These are phyloP conservation scores for Alauda arvensis DNA, from an alignment of 2,797 vertebrate genomes.

Conservation along the genomic window DNA sequence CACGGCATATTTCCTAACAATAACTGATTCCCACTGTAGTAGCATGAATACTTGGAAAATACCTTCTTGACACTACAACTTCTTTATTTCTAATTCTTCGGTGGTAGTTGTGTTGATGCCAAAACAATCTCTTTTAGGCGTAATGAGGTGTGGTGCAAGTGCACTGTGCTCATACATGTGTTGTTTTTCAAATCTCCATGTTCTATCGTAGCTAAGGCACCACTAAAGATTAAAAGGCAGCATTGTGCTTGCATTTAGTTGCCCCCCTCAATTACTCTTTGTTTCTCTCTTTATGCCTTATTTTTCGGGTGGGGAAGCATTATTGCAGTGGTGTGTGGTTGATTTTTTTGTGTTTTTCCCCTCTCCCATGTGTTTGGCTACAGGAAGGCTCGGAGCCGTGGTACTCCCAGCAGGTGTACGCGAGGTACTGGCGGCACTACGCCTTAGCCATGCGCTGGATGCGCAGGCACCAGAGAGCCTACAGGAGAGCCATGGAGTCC, in stretches of 20 bases:
- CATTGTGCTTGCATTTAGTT: not conserved
- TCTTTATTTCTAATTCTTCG: not conserved
- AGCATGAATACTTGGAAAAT: not conserved
- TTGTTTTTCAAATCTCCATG: not conserved
- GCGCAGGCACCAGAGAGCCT: constrained; percentile 80
- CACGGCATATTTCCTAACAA: not conserved
- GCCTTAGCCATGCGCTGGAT: constrained; percentile 88
- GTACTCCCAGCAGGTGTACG: constrained; percentile 79
- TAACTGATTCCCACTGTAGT: not conserved
- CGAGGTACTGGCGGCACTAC: constrained; percentile 92
- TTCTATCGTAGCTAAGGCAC: not conserved
- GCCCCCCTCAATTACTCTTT: not conserved
- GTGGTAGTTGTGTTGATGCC: not conserved
- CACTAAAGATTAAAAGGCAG: not conserved
- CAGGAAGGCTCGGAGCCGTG: constrained; percentile 55
- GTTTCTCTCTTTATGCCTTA: not conserved
- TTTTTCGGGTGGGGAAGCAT: not conserved
- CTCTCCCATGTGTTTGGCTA: not conserved
- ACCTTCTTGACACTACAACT: not conserved
- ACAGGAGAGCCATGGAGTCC: constrained; percentile 78
- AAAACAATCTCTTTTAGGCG: not conserved
- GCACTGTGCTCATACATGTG: not conserved
- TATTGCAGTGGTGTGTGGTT: not conserved
- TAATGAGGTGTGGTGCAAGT: not conserved
- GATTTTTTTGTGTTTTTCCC: not conserved